phyloP scores from a whole-genome alignment of 1,140 invertebrate genomes.

The Chionoecetes opilio region DNA sequence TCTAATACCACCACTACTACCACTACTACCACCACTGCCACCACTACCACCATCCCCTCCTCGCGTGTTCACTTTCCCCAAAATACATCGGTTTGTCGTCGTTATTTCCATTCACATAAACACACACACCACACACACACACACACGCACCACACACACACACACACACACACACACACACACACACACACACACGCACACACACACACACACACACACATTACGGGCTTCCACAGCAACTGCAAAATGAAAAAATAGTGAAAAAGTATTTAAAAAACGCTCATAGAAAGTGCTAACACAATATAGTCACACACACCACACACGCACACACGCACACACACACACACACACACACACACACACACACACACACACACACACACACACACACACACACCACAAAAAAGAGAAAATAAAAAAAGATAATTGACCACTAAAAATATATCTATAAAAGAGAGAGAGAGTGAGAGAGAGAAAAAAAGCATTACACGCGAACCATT shows the following conservation, averaged over 20 bases:
- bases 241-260: neutral
- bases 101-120: neutral
- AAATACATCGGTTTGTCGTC: slow-evolving; percentile 5
- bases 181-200: slow-evolving; percentile 37
- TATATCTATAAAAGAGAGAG: neutral
- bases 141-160: slow-evolving; percentile 11
- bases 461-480: neutral
- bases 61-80: neutral
- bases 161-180: neutral
- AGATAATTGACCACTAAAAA: neutral
- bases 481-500: too few relatives aligned
- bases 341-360: slow-evolving; percentile 20
- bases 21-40: neutral
- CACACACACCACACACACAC: neutral
- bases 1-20: too few relatives aligned
- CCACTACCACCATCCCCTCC: neutral
- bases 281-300: neutral
- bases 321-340: slow-evolving; percentile 11
- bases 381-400: neutral
- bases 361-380: slow-evolving; percentile 27
- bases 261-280: neutral
- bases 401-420: neutral
- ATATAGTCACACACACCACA: too few relatives aligned
- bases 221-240: neutral
- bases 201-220: neutral